A percentile compares a stretch with the other conserved stretches of the same genome.
phyloP scores from a whole-genome alignment of 2,888 invertebrate genomes.

The Ectobius pallidus region DNA sequence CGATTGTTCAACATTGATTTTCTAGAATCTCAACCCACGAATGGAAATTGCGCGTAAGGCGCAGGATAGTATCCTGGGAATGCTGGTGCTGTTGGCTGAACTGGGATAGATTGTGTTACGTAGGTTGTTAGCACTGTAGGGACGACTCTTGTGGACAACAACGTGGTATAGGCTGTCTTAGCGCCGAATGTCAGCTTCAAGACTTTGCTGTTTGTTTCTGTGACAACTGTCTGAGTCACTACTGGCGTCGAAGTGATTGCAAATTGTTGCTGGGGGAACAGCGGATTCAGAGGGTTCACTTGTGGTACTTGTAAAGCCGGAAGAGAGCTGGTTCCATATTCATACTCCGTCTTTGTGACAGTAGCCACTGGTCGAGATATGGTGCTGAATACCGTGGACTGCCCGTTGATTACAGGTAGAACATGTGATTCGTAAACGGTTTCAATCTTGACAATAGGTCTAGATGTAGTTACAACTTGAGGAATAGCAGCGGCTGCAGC shows the following conservation, averaged over 20 bases:
- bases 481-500: slow-evolving; percentile 67
- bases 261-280: slow-evolving; percentile 63
- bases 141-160: slow-evolving; percentile 81
- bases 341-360: slow-evolving; percentile 78
- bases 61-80: slow-evolving; percentile 81
- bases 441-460: slow-evolving; percentile 69
- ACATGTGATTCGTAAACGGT: slow-evolving; percentile 84
- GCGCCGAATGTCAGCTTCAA: slow-evolving; percentile 90
- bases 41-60: slow-evolving; percentile 77
- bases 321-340: slow-evolving; percentile 75
- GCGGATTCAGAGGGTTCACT: slow-evolving; percentile 53
- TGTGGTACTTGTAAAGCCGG: slow-evolving; percentile 59
- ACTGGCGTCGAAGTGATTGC: slow-evolving; percentile 80
- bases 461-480: slow-evolving; percentile 78
- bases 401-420: slow-evolving; percentile 77
- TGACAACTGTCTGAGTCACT: slow-evolving; percentile 79
- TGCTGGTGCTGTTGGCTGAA: slow-evolving; percentile 65
- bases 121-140: slow-evolving; percentile 85
- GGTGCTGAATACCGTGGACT: slow-evolving; percentile 76
- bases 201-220: slow-evolving; percentile 80
- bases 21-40: slow-evolving; percentile 69
- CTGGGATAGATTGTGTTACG: slow-evolving; percentile 78
- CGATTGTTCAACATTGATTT: too few species aligned
- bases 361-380: slow-evolving; percentile 80
- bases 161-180: slow-evolving; percentile 84